Evolutionary conservation across 2,113 vertebrate species (phyloP), one percentile per base, ranked within the genome.

Genomic region (Regulus satrapa): DNA sequence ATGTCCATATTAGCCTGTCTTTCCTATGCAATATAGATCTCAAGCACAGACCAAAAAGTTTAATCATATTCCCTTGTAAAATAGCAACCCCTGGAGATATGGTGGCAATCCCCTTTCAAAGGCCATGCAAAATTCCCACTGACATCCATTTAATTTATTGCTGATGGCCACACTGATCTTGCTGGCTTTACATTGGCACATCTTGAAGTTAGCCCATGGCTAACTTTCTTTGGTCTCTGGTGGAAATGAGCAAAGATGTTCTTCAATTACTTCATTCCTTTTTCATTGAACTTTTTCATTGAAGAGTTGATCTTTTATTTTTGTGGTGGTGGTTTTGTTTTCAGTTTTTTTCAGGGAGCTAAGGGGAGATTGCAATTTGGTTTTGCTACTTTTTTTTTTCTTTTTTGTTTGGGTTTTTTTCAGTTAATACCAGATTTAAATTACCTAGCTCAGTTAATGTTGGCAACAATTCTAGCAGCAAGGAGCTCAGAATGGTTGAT

Each of bases 311-410:
- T 3, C 8, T n/a, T 43, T 31, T 25, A 26, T 29, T 6, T 11
- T 46, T 21, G 6, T 28, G 24, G 28, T 20, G 10, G 34, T 59
- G 12, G 18, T 28, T 73, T 81, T 43, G 5, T 34, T 28, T 49
- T 24, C 2, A 5, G 8, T 0, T 43, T 46, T 68, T 58, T 66
- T 45, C 2, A 11, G 21, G 17, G 16, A 4, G 3, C 18, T 77
- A 29, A 34, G 23, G 8, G 20, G 12, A 10, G 9, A 11, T 40
- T 64, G 69, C 15, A 18, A 12, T 71, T 92, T 72, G 32, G 7
- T 46, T 69, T 58, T 64, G 18, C 19, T 80, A 43, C 4, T 34
- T 34, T 40, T 45, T 4, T 16, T 56, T 55, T 55, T 34, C 21
- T 6, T 1, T 32, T 13, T 41, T 32, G 45, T 46, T 46, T 21